Base-by-base conservation (phyloP, 2,797 vertebrate genomes). In the Columba guinea region DNA sequence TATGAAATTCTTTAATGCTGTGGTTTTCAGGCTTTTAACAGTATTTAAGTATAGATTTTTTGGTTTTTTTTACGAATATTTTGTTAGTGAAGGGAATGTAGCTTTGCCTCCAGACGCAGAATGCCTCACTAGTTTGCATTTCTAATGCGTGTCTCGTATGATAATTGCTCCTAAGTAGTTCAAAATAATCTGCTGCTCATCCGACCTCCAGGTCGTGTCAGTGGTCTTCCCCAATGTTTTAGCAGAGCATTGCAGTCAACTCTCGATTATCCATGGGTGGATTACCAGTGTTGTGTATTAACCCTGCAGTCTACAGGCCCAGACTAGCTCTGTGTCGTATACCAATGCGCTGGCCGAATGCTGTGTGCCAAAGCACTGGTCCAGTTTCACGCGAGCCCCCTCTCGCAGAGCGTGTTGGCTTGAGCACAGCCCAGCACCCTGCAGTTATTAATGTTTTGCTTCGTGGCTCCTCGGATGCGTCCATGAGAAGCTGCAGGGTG, bases 41-140 rank as follows among this genome's bases (percentile, higher is more conserved):
- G 93, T 97, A 96, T 97, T 98, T 97, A 97, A 97, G 87, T 87
- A 39, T 93, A 82, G 96, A 75, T 83, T 97, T 96, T 83, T 52
- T 58, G 3, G n/a, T 52, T 52, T 52, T 52, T 27, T 52, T 17
- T 13, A 34, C 75, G 76, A 82, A 91, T 96, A 95, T 97, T 97
- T 97, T 96, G 89, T 95, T 97, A 95, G 95, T 48, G 94, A 94
- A 92, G 62, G 82, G 91, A 94, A 94, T 90, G 70, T 93, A 95
- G 91, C 80, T 95, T 95, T 74, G 77, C 91, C 53, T 95, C 69
- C 3, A 12, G 82, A 88, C 91, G 51, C 70, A 78, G 84, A 91
- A 67, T 59, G 64, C 53, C 35, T 94, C 5, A 22, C 81, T 91
- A 75, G 80, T 94, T 95, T 83, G 92, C 76, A 55, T 94, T 92